A percentile compares a stretch with the other conserved stretches of the same genome.
These are phyloP conservation scores for Subanguina moxae DNA, from an alignment of 1,140 invertebrate genomes.

Conservation along the genomic window DNA sequence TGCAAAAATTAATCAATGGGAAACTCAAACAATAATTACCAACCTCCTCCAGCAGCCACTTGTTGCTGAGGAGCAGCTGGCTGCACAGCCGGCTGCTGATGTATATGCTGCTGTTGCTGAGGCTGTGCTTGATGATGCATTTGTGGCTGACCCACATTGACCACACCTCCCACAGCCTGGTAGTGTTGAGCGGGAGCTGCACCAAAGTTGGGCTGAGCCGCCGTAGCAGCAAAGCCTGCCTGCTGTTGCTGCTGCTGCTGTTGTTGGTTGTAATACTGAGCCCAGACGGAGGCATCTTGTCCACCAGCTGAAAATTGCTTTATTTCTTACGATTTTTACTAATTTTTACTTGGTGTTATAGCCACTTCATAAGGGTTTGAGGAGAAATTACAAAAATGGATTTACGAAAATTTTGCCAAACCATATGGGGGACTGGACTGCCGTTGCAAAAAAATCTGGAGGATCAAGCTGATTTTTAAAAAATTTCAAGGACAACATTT, in stretches of 20 bases:
- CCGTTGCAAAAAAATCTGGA: no score
- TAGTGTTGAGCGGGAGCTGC: constrained; percentile 18
- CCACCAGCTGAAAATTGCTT: constrained; percentile 11
- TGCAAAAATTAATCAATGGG: not conserved
- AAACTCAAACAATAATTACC: not conserved
- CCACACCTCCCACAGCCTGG: constrained; percentile 15
- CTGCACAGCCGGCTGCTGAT: constrained; percentile 18
- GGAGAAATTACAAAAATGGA: not conserved
- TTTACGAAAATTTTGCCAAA: not conserved
- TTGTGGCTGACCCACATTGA: constrained; percentile 15
- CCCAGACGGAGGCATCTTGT: constrained; percentile 61
- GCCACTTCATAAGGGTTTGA: constrained; percentile 9
- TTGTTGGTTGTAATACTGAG: constrained; percentile 63
- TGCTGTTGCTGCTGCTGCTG: constrained; percentile 61
- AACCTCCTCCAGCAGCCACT: constrained; percentile 7
- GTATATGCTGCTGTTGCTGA: constrained; percentile 21
- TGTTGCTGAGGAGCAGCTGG: constrained; percentile 13
- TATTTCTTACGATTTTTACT: no score
- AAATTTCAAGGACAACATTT: no score
- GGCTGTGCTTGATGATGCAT: constrained; percentile 20
- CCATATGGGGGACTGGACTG: no score
- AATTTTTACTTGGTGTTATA: no score
- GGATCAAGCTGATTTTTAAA: no score
- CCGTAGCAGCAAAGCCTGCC: constrained; percentile 23
- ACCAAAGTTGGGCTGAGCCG: not conserved